Evolutionary conservation across 2,888 invertebrate genomes (phyloP), one percentile per base, ranked within the genome.

Genomic region (Aricia artaxerxes): DNA sequence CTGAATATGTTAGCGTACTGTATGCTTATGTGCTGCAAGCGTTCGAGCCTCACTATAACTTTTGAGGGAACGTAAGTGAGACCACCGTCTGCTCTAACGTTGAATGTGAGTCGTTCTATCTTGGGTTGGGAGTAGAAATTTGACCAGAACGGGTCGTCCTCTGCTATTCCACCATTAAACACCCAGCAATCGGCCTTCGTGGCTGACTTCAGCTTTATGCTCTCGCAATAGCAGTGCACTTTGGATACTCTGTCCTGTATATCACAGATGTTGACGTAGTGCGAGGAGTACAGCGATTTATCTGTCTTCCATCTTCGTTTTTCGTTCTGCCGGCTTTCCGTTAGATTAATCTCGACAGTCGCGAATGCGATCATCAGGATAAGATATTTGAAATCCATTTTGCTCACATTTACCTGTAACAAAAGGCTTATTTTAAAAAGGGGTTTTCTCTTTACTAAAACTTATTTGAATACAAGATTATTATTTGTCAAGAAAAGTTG

Each of bases 121-220:
- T 96, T 95, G 11, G 96, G 96, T 88, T 97, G 97, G 9, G 97
- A 96, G 82, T 95, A 95, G 90, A 97, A 97, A 84, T 96, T 95
- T 38, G 95, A 95, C 97, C 97, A 97, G 81, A 97, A 95, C 6
- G 96, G 95, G 86, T 97, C 96, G 82, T 96, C 96, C 84, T 96
- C 96, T 73, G 95, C 95, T n/a, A 96, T 95, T 7, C 96, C 96
- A 4, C 95, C 95, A 81, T 96, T 96, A 89, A 97, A 96, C 6
- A 97, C 95, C 96, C 96, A 96, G 87, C 98, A 98, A 86, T 97
- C 97, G 2, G 97, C 97, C 83, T 96, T 96, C 35, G 96, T 96
- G 1, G 97, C 97, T 1, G 92, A 92, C 85, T 94, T 91, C 76
- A 94, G 90, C 84, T 94, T 94, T 77, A 93, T 93, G 75, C 92